Base-by-base conservation (phyloP, 35 echinoderm and acorn worm species). In the Diadema setosum region DNA sequence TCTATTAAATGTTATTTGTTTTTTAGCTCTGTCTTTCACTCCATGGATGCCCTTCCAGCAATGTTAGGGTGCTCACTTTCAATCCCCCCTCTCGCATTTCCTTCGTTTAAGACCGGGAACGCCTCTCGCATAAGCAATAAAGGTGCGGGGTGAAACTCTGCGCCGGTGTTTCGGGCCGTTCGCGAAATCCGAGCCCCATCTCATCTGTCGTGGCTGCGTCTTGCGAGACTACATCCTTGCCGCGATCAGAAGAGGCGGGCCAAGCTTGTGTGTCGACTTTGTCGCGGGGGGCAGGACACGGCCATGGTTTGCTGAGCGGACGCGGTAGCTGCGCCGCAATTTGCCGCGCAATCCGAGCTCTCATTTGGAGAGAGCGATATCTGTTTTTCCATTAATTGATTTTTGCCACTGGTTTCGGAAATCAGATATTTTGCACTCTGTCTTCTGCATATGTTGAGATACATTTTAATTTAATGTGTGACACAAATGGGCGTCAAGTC, bases 301-400 rank as follows among this genome's bases (percentile, higher is more conserved):
- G n/a, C n/a, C n/a, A n/a, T n/a, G n/a, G 29, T 32, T 78, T n/a
- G 73, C 73, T 20, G 17, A 34, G 25, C 39, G 73, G 73, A 21
- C 73, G 25, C 39, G 73, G 73, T 78, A 78, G 44, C 73, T 21
- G 9, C 35, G 40, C 73, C 44, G 73, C 73, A 78, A 78, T 78
- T 78, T 78, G 44, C n/a, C 7, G 44, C 7, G 33, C 35, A 78
- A 78, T 42, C 73, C 7, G 73, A 78, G 73, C 33, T 44, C 73
- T 41, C 73, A 78, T 78, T 78, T 78, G 44, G 73, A 41, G 36
- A 43, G 73, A 21, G 18, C 37, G 73, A 39, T 78, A 78, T 78
- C 73, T 78, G 73, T 78, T 78, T 78, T 78, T 78, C 73, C 73
- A 78, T 78, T 78, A 78, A 78, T 78, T 78, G 73, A 78, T 78